phyloP scores from a whole-genome alignment of 1,140 invertebrate species.

The Musca vetustissima region DNA sequence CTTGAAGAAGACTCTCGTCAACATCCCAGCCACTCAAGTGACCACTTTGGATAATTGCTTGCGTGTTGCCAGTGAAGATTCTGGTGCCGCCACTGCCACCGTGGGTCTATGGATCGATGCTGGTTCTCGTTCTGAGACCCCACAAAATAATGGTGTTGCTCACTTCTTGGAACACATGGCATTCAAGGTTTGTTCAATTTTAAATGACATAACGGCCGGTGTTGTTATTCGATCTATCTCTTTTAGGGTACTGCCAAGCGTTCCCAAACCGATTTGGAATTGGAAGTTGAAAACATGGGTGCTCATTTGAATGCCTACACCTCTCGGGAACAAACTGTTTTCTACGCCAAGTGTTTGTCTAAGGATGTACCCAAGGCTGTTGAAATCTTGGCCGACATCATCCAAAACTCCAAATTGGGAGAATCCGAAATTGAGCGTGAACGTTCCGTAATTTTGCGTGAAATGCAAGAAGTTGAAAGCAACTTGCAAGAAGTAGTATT shows the following conservation, averaged over 20 bases:
- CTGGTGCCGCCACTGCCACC: conserved; percentile 91
- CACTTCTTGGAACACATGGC: conserved; percentile 99
- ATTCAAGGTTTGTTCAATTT: conserved; percentile 81
- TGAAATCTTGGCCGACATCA: conserved; percentile 96
- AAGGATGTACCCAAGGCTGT: conserved; percentile 92
- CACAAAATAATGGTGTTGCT: conserved; percentile 97
- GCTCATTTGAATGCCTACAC: conserved; percentile 99
- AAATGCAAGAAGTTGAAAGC: conserved; percentile 99
- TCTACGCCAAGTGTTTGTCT: conserved; percentile 96
- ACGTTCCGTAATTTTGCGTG: conserved; percentile 93
- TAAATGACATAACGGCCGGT: too few species aligned
- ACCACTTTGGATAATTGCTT: conserved; percentile 84
- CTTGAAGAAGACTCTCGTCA: conserved; percentile 70
- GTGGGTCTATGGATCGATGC: conserved; percentile 99
- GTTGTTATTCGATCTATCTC: too few species aligned
- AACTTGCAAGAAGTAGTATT: conserved; percentile 99
- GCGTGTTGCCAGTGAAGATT: conserved; percentile 93
- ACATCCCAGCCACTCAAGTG: conserved; percentile 89
- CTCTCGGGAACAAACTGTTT: conserved; percentile 98
- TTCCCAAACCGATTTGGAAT: conserved; percentile 91
- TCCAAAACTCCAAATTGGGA: conserved; percentile 95
- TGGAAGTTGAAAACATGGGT: conserved; percentile 99
- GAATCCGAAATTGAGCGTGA: conserved; percentile 95
- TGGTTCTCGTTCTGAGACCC: conserved; percentile 94
- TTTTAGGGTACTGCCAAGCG: conserved; percentile 87